Base-by-base conservation (phyloP, 2,113 vertebrate species). In the Lepus americanus region DNA sequence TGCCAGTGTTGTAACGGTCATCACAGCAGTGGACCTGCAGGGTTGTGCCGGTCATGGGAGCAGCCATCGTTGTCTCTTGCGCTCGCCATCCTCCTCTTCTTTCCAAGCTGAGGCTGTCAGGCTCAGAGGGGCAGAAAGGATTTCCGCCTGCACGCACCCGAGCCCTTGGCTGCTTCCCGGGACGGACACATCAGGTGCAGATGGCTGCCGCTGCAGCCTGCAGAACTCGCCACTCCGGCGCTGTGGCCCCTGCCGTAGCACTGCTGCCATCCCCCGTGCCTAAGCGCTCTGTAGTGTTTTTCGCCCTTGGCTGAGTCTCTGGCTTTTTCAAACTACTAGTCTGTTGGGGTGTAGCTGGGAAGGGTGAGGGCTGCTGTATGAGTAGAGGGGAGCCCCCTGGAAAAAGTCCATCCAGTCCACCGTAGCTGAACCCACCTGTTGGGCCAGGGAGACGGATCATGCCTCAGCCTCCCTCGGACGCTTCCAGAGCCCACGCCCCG, bases 391-490 rank as follows among this genome's bases (percentile, higher is more conserved):
- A 17, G 22, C 27, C n/a, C 25, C 0, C 27, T 1, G 10, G 66
- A 49, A 12, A 70, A 92, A 92, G 55, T 14, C 51, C 29, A 49
- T 12, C 73, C 49, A 10, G 83, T 88, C 31, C 51, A 70, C 61
- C 72, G 82, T 88, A 82, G 82, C 84, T 59, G 70, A 87, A n/a
- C 82, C 64, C 59, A 55, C 93, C 25, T 92, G 91, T 95, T 74
- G 67, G 0, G 72, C 81, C 61, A 22, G 78, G 11, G 14, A 74
- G 90, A 88, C n/a, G 44, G 69, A 87, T 87, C 92, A n/a, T 55
- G 51, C 66, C 79, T n/a, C 13, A 73, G 70, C 85, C 39, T 88
- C 59, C 1, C 12, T 66, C 9, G 79, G 90, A 82, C 86, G 59
- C 33, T 0, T 0, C 70, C 9, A 36, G 49, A 80, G 70, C 53